Base-by-base conservation (phyloP, 2,113 vertebrate genomes). In the Engraulis encrasicolus region DNA sequence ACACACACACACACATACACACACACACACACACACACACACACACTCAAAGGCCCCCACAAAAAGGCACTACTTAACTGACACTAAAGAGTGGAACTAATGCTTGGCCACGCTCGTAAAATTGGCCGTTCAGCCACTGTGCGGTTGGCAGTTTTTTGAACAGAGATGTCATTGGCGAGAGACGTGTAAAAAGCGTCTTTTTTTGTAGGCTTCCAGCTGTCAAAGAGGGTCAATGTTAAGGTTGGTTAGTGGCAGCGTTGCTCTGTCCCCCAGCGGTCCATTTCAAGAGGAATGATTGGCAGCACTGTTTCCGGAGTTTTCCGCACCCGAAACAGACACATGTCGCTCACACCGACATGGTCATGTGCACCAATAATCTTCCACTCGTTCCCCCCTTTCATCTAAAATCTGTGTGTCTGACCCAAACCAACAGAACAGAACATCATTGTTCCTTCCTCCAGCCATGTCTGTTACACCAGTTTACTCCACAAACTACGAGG, bases 201-300 rank as follows among this genome's bases (percentile, higher is more conserved):
- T 74, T 66, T 66, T 27, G 15, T 31, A 31, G n/a, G 11, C 1
- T 0, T 27, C 6, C 15, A 31, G 23, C 27, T 27, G 27, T 66
- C 58, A 27, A 7, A 66, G 19, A 58, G 58, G 27, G 12, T 74
- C 31, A 15, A 31, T 31, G 66, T 74, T 74, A 15, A 12, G 27
- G 27, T 66, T 27, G 58, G 58, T 66, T 12, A 9, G 58, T 3
- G n/a, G 31, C n/a, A n/a, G n/a, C 14, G 66, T 74, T 36, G 7
- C 23, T 9, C 23, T 61, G 1, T 6, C n/a, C 27, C 7, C 23
- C 31, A 74, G 23, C 12, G 66, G 31, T 14, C 66, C 66, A 74
- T 74, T 74, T 74, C 66, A 74, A 74, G 31, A 74, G 66, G 66
- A 74, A 36, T 74, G 27, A 74, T 74, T 74, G 66, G 66, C 66